Base-by-base conservation (phyloP, 2,888 invertebrate species). In the Ctenicera cuprea region DNA sequence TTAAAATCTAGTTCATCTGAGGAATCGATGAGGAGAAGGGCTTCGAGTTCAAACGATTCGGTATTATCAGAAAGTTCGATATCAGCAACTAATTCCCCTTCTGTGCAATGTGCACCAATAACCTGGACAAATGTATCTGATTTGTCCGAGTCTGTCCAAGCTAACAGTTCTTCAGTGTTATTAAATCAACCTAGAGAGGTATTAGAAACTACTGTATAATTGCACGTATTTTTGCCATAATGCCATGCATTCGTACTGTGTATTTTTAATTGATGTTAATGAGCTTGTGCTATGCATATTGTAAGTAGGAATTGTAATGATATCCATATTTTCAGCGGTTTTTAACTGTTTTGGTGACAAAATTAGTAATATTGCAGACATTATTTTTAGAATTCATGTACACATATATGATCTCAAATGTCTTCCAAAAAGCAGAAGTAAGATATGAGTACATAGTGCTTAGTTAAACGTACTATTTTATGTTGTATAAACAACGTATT, bases 191-290 rank as follows among this genome's bases (percentile, higher is more conserved):
- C 84, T 68, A 85, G 86, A 85, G 92, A 92, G 92, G 92, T 92
- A 91, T 88, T 92, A 85, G 92, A 92, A 90, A 92, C 92, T 82
- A 92, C 92, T 86, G 92, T 92, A 87, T 92, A 89, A 87, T 82
- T 78, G 80, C 80, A 78, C 77, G 80, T 79, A 75, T 70, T 77
- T 73, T 77, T 75, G 71, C 64, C 33, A 65, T 57, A 71, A 59
- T 71, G 71, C 65, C 45, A 57, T 67, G 67, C 57, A 59, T 59
- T 57, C 14, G 43, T 67, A 59, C 33, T 76, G 48, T 45, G 33
- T 73, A 37, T 73, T 71, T 72, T 50, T 71, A 68, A 63, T 70
- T 41, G n/a, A n/a, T n/a, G 65, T 57, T 76, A 63, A 61, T 57
- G 45, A 33, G 64, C 66, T 71, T 71, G 30, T 20, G 59, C 37